Base-by-base conservation (phyloP, 2,113 vertebrate genomes). In the Erpornis zantholeuca region DNA sequence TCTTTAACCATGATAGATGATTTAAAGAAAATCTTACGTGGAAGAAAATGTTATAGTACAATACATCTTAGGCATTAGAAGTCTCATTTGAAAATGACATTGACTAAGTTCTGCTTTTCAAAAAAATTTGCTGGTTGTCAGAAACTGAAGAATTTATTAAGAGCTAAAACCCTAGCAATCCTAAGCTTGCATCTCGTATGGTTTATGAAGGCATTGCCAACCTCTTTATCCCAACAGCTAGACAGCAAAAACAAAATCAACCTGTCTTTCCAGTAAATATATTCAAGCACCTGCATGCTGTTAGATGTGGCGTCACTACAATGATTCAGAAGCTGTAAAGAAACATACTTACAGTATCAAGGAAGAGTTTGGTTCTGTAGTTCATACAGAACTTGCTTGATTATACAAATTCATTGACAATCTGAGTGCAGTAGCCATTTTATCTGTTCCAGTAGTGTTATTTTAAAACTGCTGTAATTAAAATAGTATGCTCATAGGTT, bases 71-170 rank as follows among this genome's bases (percentile, higher is more conserved):
- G 59, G 13, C 15, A 17, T 69, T 50, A 57, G 33, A 90, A 72
- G 45, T 57, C 71, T 89, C 54, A 72, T 94, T 89, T 88, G 54
- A 88, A 91, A 84, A 82, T 0, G 0, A 60, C 54, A 82, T 42
- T 69, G 49, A 65, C 40, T 54, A 73, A 69, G 50, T 72, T 87
- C 57, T 80, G 53, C 28, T 90, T 91, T 82, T 50, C 23, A 4
- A 68, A 69, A 80, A 70, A 22, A 72, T 6, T 20, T 85, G 42
- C 71, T 80, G 7, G 15, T 52, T 95, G 59, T 65, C 71, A 85
- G 61, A 83, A 94, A 86, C 18, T 14, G 36, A 92, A 95, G 20
- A 86, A 92, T 66, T 70, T 88, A 94, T 95, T 88, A 84, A 75
- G 44, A 94, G 47, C 19, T 88, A 63, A 80, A 96, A 21, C 14